Evolutionary conservation across 92 coral and sea anemone genomes (phyloP), one percentile per base, ranked within the genome.

Genomic region (Siderastrea siderea): DNA sequence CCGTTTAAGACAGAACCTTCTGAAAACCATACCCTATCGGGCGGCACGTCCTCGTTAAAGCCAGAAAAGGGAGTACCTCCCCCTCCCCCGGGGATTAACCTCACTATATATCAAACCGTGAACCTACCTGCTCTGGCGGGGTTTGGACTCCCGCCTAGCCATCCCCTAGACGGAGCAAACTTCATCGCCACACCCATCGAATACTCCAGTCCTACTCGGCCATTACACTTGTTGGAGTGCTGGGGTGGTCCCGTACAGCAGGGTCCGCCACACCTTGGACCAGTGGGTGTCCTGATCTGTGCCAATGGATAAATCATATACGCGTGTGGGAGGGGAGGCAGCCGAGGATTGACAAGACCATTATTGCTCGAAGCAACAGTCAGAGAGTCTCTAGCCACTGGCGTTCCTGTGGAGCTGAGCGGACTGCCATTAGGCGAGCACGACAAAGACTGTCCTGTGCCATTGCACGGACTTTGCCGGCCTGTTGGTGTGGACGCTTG

Each of bases 281-380:
- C 94, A 52, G 94, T 82, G 0, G 98, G 98, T 64, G 98, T 94
- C 81, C 96, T 90, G 51, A 97, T 92, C 85, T 96, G 99, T 15
- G 98, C 91, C 85, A 95, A 92, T 58, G 99, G 98, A 71, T 87
- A 81, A 76, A 92, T 77, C 65, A 94, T 74, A 70, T 83, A 90
- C 54, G 99, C 95, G 66, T 97, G 99, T 14, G 99, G 98, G 70
- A 97, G 95, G 66, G 99, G 99, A 76, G 99, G 99, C 80, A 97
- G 94, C 47, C 99, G 99, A 10, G 98, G 95, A 68, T 97, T 97
- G 71, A 87, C 93, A 73, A 97, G 75, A 60, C 99, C 95, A 79
- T 97, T 97, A 79, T 91, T 97, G 63, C 98, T 97, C 15, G 93
- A 92, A 59, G 93, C 84, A 38, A 79, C 57, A 19, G 94, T 57